Percentiles rank a stretch among this genome's conserved stretches.
These are phyloP conservation scores for Vesta saturnalis DNA, from an alignment of 2,888 invertebrate species.

Conservation along the genomic window DNA sequence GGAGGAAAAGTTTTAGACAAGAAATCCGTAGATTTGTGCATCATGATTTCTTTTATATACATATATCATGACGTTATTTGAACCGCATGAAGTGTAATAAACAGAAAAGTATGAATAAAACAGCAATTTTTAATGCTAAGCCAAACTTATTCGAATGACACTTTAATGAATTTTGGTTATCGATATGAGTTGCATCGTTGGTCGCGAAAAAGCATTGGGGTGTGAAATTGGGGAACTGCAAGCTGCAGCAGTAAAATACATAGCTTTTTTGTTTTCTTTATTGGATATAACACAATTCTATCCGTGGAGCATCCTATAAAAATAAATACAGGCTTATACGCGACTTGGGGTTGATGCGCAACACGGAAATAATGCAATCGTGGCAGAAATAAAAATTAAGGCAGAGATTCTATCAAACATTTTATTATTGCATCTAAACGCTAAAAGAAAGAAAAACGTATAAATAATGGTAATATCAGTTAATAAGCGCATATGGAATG, in stretches of 20 bases:
- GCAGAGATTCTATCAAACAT: too few relatives aligned
- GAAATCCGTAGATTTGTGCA: not conserved
- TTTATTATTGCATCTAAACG: constrained; percentile 27
- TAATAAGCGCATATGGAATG: constrained; percentile 33
- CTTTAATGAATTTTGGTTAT: constrained; percentile 59
- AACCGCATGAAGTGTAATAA: constrained; percentile 24
- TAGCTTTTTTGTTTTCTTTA: constrained; percentile 50
- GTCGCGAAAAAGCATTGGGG: constrained; percentile 54
- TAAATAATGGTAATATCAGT: constrained; percentile 9
- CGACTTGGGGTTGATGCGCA: constrained; percentile 53
- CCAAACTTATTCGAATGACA: constrained; percentile 45
- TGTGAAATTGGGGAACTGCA: constrained; percentile 60
- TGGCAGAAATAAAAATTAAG: constrained; percentile 29
- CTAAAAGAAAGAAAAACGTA: constrained; percentile 1
- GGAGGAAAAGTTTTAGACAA: constrained; percentile 4
- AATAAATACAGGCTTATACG: constrained; percentile 58
- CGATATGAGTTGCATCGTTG: constrained; percentile 58
- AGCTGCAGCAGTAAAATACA: constrained; percentile 54
- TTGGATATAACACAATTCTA: constrained; percentile 53
- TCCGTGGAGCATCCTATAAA: constrained; percentile 55
- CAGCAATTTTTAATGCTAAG: constrained; percentile 36
- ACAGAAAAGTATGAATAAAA: constrained; percentile 35
- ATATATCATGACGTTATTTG: not conserved
- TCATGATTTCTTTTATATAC: constrained; percentile 2
- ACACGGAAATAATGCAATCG: constrained; percentile 55